phyloP scores from a whole-genome alignment of 2,797 vertebrate species.

The Pseudochirops cupreus region DNA sequence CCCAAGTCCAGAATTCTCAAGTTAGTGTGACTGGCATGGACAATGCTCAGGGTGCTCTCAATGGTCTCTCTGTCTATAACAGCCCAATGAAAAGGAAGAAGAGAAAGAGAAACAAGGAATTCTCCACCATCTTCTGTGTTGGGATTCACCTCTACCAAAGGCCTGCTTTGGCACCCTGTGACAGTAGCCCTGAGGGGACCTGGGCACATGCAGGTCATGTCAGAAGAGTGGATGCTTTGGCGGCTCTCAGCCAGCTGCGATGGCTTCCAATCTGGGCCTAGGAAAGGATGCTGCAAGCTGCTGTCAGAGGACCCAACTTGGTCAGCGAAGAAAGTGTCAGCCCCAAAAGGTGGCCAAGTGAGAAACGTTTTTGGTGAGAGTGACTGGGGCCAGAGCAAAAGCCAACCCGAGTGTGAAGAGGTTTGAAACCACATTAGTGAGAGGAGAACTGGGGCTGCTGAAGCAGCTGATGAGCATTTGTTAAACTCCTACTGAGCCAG shows the following conservation, averaged over 20 bases:
- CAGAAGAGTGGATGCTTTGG: background rate
- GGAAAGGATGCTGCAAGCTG: background rate
- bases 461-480: too few relatives aligned
- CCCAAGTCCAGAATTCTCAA: too few relatives aligned
- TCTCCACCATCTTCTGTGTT: too few relatives aligned
- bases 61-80: too few relatives aligned
- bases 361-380: background rate
- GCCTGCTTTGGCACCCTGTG: background rate
- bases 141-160: background rate
- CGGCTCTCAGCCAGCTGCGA: background rate
- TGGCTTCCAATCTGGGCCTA: too few relatives aligned
- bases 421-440: too few relatives aligned
- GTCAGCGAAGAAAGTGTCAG: too few relatives aligned
- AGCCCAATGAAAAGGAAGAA: too few relatives aligned
- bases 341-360: background rate
- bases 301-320: too few relatives aligned
- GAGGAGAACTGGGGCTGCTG: background rate
- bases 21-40: too few relatives aligned
- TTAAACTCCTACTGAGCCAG: too few relatives aligned
- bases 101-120: background rate
- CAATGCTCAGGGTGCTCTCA: too few relatives aligned
- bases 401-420: background rate
- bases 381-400: background rate
- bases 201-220: background rate
- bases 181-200: background rate